A percentile compares a stretch with the other conserved stretches of the same genome.
phyloP scores from a whole-genome alignment of 2,888 invertebrate genomes.

The Ophioninae sp. region DNA sequence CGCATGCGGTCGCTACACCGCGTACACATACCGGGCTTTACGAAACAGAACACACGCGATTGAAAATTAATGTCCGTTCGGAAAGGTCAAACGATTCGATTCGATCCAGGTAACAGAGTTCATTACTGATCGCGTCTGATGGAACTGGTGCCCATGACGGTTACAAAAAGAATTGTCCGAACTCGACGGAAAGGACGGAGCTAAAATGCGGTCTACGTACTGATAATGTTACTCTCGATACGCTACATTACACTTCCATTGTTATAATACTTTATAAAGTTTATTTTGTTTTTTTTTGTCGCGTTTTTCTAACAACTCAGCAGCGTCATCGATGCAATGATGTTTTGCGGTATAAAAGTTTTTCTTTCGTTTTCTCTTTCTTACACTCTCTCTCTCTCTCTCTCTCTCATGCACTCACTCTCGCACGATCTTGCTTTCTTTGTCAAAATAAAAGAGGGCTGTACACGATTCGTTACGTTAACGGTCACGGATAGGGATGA shows the following conservation, averaged over 20 bases:
- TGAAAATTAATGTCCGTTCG: conserved; percentile 7
- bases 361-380: conserved; percentile 11
- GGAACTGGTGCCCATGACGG: neutral
- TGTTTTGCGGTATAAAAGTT: conserved; percentile 60
- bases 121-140: neutral
- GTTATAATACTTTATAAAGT: conserved; percentile 15
- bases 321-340: conserved; percentile 26
- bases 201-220: conserved; percentile 74
- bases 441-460: conserved; percentile 47
- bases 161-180: conserved; percentile 2
- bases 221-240: conserved; percentile 62
- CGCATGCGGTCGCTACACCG: neutral
- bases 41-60: conserved; percentile 10
- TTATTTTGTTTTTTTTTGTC: conserved; percentile 30
- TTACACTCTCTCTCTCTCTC: conserved; percentile 3
- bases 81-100: neutral
- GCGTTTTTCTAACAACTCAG: conserved; percentile 54
- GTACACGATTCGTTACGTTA: conserved; percentile 31
- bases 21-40: conserved; percentile 22
- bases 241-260: conserved; percentile 33
- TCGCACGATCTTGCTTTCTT: conserved; percentile 15
- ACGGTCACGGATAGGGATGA: conserved; percentile 25
- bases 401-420: neutral
- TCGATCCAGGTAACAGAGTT: neutral
- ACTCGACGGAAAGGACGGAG: conserved; percentile 76